Percentiles rank a stretch among this genome's conserved stretches.
phyloP scores from a whole-genome alignment of 2,888 invertebrate genomes.

The Caenorhabditis afra region DNA sequence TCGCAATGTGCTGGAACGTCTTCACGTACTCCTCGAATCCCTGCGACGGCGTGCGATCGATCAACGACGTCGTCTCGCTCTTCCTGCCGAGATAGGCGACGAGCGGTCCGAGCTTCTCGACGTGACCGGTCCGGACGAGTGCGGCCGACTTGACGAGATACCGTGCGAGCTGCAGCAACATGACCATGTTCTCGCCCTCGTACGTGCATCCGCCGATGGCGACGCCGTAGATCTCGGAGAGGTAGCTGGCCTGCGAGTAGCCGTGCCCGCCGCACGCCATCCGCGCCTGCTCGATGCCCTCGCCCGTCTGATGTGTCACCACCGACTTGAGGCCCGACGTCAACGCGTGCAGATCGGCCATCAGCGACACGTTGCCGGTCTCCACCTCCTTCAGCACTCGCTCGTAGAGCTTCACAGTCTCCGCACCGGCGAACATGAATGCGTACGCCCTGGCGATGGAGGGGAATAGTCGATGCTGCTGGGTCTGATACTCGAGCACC shows the following conservation, averaged over 20 bases:
- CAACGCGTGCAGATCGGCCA: conserved; percentile 89
- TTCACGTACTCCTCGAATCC: conserved; percentile 35
- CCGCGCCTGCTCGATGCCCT: conserved; percentile 88
- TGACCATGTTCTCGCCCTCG: conserved; percentile 96
- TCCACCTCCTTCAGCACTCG: conserved; percentile 50
- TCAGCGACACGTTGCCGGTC: conserved; percentile 50
- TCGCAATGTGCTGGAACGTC: conserved; percentile 62
- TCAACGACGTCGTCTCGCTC: background rate
- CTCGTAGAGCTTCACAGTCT: conserved; percentile 55
- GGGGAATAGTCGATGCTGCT: conserved; percentile 93
- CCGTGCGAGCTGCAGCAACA: conserved; percentile 91
- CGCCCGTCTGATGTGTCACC: conserved; percentile 84
- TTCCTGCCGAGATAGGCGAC: conserved; percentile 61
- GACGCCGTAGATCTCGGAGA: conserved; percentile 64
- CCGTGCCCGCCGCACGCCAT: conserved; percentile 96
- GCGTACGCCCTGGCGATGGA: conserved; percentile 87
- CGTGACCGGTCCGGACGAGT: conserved; percentile 66
- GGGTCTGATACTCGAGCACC: conserved; percentile 93
- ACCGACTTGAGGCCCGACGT: conserved; percentile 94
- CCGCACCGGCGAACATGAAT: conserved; percentile 84
- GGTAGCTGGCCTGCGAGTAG: conserved; percentile 84
- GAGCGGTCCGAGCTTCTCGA: conserved; percentile 48
- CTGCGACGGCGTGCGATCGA: background rate
- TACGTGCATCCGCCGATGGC: conserved; percentile 93
- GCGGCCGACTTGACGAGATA: conserved; percentile 86